Conservation (phyloP, 2,113 vertebrate species). For the Baryphthengus martii region DNA sequence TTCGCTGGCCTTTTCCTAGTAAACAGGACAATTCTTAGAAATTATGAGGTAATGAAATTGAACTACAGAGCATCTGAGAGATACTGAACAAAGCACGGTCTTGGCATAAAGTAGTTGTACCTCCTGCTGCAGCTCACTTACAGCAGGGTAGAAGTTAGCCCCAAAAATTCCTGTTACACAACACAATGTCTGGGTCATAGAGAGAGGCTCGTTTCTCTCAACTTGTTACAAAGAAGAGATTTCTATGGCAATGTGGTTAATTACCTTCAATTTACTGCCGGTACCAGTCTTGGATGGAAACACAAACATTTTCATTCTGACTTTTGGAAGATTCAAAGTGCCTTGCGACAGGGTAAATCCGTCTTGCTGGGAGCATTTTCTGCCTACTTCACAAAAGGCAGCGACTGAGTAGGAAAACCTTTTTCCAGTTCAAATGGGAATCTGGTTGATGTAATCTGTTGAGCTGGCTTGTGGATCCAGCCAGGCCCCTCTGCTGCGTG, state of each 20-base stretch:
- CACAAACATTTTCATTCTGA: constrained; percentile 13
- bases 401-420: neutral
- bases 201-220: neutral
- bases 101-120: neutral
- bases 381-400: neutral
- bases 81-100: constrained; percentile 1
- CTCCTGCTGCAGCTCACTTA: neutral
- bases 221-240: constrained; percentile 25
- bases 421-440: neutral
- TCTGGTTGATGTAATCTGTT: neutral
- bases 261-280: constrained; percentile 34
- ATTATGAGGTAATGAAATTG: constrained; percentile 23
- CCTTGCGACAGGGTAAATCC: neutral
- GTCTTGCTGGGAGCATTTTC: constrained; percentile 8
- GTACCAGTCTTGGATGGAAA: constrained; percentile 20
- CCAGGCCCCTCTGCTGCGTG: neutral
- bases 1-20: neutral
- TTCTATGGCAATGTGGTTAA: constrained; percentile 28
- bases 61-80: neutral
- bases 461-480: neutral
- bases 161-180: neutral
- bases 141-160: constrained; percentile 4
- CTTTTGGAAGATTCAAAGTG: constrained; percentile 14
- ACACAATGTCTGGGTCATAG: neutral
- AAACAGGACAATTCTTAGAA: constrained; percentile 36